Base-by-base conservation (phyloP, 64 coral and sea anemone species). In the Dendronephthya gigantea region DNA sequence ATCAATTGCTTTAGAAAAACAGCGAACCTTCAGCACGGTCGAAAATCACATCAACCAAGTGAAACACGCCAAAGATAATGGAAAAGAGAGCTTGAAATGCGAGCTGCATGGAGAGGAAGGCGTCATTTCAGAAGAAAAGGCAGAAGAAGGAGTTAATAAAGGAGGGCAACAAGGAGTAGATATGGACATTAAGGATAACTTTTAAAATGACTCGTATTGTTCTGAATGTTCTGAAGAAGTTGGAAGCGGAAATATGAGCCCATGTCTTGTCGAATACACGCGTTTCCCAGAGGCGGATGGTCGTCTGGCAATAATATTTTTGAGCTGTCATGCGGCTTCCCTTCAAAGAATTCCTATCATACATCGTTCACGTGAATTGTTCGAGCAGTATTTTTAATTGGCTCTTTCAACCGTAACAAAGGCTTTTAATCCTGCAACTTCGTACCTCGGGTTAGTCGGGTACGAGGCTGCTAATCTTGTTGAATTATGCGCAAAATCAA, bases 11-110 rank as follows among this genome's bases (percentile, higher is more conserved):
- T 79, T 79, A 29, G 72, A 79, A 14, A 79, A 36, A 35, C 19
- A 19, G 13, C 72, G 72, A 79, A 79, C 72, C 36, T 79, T 33
- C 31, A 79, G 72, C 72, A 79, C 72, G 1, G 72, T 79, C 15
- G 27, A 79, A 35, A 35, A 79, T 34, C 72, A 39, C 16, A 79
- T 79, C 36, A 79, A 79, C 32, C 2, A 79, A 19, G 25, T 79
- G 72, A 79, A 79, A 79, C 25, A 79, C 36, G 34, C 72, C 72
- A 79, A 79, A 10, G n/a, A n/a, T n/a, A n/a, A n/a, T n/a, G 72
- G 29, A 79, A 19, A 35, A 79, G 19, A 35, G 29, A 39, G 36
- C 55, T 62, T 7, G 17, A 62, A 62, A 19, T n/a, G 55, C 1
- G 55, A 62, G 19, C 7, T n/a, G 16, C 19, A 62, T 62, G 19